These are phyloP conservation scores for Bungarus multicinctus DNA, from an alignment of 2,113 vertebrate genomes.

Conservation along the genomic window DNA sequence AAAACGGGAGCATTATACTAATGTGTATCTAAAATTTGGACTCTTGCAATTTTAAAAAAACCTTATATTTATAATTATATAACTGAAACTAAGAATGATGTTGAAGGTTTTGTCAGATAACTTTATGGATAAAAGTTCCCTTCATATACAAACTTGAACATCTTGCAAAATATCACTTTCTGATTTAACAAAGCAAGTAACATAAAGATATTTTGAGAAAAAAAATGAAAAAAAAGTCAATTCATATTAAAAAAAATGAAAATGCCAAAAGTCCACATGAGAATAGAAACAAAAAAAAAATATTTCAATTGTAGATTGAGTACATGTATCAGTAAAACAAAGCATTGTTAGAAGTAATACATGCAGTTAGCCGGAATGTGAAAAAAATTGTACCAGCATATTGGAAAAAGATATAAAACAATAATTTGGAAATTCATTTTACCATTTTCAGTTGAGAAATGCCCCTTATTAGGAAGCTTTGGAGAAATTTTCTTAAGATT, in stretches of 20 bases:
- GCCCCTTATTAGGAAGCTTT: slow-evolving; percentile 33
- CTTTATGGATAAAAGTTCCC: background rate
- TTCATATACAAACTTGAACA: background rate
- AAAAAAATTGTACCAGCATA: slow-evolving; percentile 7
- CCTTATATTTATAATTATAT: background rate
- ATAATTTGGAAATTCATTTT: background rate
- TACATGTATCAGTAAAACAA: background rate
- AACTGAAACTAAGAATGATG: background rate
- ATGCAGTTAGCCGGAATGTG: background rate
- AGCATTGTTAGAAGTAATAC: slow-evolving; percentile 20
- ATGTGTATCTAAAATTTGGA: background rate
- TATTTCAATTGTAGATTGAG: background rate
- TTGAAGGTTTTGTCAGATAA: background rate
- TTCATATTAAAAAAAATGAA: background rate
- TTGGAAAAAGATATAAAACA: background rate
- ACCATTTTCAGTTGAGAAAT: slow-evolving; percentile 9
- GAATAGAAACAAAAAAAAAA: background rate
- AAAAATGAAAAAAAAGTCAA: background rate
- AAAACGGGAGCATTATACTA: background rate
- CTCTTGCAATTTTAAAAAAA: background rate
- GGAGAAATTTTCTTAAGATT: slow-evolving; percentile 52
- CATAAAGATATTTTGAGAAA: background rate
- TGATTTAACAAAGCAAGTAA: background rate
- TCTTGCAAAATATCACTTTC: background rate
- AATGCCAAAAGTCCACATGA: background rate